These are phyloP conservation scores for Adelges cooleyi DNA, from an alignment of 1,140 invertebrate genomes.

Conservation along the genomic window DNA sequence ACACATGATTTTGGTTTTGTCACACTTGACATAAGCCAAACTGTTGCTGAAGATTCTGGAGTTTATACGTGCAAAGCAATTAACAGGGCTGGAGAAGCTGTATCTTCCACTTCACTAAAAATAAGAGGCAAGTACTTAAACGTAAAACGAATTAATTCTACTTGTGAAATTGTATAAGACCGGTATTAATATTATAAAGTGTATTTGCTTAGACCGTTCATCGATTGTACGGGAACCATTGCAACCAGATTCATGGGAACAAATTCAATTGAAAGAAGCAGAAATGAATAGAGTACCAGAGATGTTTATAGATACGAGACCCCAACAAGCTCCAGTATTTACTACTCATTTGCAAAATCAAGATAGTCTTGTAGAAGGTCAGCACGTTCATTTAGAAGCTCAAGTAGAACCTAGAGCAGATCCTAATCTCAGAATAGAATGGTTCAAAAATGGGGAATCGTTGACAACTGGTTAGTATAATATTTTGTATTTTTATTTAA, in stretches of 20 bases:
- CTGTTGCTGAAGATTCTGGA: conserved; percentile 80
- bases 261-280: conserved; percentile 77
- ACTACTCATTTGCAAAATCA: conserved; percentile 79
- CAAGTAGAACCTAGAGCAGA: conserved; percentile 86
- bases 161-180: not conserved
- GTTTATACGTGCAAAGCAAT: conserved; percentile 88
- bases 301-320: conserved; percentile 67
- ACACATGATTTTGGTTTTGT: conserved; percentile 91
- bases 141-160: too few relatives aligned
- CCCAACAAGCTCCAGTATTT: conserved; percentile 78
- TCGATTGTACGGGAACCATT: conserved; percentile 67
- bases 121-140: conserved; percentile 48
- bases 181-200: not conserved
- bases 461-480: conserved; percentile 56
- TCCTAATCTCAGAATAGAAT: conserved; percentile 79
- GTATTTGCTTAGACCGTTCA: conserved; percentile 47
- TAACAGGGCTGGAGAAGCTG: conserved; percentile 79
- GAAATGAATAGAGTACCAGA: conserved; percentile 77
- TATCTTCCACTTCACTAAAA: conserved; percentile 76
- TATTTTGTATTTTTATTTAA: not conserved
- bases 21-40: conserved; percentile 77
- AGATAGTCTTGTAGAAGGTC: conserved; percentile 74
- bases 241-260: conserved; percentile 77
- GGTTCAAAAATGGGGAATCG: conserved; percentile 85
- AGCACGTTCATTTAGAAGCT: conserved; percentile 86